These are phyloP conservation scores for Tetranychus urticae DNA, from an alignment of 1,140 invertebrate species.

Conservation along the genomic window DNA sequence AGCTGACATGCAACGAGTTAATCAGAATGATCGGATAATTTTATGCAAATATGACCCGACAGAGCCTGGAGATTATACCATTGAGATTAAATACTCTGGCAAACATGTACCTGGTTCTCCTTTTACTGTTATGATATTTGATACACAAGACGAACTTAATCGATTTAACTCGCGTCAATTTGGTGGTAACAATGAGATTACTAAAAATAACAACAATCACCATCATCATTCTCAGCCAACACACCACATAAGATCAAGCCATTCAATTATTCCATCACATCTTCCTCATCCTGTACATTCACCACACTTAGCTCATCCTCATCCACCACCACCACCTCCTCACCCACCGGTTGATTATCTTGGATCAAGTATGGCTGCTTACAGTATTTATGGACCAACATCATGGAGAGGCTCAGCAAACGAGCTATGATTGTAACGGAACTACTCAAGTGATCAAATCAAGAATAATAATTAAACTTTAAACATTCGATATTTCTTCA, in stretches of 20 bases:
- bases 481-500: no score
- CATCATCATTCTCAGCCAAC: conserved; percentile 7
- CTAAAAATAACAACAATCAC: no score
- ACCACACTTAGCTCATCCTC: background rate
- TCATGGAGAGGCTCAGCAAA: conserved; percentile 25
- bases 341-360: conserved; percentile 23
- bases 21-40: conserved; percentile 90
- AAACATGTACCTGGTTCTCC: conserved; percentile 89
- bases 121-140: conserved; percentile 96
- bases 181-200: background rate
- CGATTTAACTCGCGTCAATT: conserved; percentile 18
- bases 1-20: conserved; percentile 98
- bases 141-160: conserved; percentile 81
- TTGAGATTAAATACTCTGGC: conserved; percentile 94
- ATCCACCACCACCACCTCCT: no score
- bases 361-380: conserved; percentile 21
- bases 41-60: conserved; percentile 89
- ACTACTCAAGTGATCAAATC: no score
- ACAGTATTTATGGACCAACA: conserved; percentile 24
- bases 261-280: no score
- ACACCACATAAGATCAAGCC: background rate
- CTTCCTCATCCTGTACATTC: background rate
- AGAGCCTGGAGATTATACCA: conserved; percentile 90
- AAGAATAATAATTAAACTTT: no score
- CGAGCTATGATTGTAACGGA: conserved; percentile 7